These are phyloP conservation scores for Hyposmocoma kahamanoa DNA, from an alignment of 1,140 invertebrate genomes.

Conservation along the genomic window DNA sequence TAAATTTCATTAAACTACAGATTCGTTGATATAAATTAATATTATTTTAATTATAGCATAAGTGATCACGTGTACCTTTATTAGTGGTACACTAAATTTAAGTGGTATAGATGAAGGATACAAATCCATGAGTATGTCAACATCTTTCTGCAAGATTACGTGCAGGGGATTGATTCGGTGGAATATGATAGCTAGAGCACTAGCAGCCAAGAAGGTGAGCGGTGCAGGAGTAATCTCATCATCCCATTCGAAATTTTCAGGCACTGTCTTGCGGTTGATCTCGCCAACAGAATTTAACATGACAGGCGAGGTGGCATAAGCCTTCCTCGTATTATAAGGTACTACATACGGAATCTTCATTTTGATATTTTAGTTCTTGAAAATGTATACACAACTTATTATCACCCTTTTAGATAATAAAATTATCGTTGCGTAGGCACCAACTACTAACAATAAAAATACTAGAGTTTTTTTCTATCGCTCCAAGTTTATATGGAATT, in stretches of 20 bases:
- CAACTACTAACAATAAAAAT: no score
- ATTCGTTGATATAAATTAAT: neutral
- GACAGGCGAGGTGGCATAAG: constrained; percentile 34
- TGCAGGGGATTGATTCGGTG: constrained; percentile 52
- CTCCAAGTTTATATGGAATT: no score
- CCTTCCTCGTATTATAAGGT: constrained; percentile 34
- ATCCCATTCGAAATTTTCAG: constrained; percentile 67
- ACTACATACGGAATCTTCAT: constrained; percentile 63
- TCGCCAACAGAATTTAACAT: constrained; percentile 43
- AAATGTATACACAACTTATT: no score
- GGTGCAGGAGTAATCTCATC: constrained; percentile 46
- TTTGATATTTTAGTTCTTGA: constrained; percentile 13
- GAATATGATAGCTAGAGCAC: constrained; percentile 46
- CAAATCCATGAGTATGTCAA: constrained; percentile 61
- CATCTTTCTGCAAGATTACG: constrained; percentile 53
- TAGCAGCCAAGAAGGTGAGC: constrained; percentile 44
- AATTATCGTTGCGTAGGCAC: no score
- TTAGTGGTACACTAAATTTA: constrained; percentile 49
- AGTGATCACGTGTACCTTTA: constrained; percentile 36
- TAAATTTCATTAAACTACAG: no score
- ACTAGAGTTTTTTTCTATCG: no score
- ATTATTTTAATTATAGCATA: neutral
- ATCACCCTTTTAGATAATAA: no score
- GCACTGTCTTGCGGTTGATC: constrained; percentile 36
- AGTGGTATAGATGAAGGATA: constrained; percentile 58